These are phyloP conservation scores for Tichodroma muraria DNA, from an alignment of 2,113 vertebrate genomes.

Conservation along the genomic window DNA sequence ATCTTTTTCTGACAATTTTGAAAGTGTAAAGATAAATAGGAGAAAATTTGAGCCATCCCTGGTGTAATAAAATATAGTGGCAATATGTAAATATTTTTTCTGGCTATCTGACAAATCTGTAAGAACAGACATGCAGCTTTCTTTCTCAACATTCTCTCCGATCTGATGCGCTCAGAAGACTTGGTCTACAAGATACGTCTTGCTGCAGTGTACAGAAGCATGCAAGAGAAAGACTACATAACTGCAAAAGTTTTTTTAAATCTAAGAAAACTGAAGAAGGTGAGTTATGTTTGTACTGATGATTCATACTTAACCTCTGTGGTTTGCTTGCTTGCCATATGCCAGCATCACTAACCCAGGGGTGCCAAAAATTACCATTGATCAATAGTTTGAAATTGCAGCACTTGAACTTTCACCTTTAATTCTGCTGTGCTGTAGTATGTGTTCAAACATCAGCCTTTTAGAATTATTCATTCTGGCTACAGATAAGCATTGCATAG, in stretches of 20 bases:
- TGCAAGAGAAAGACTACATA: background rate
- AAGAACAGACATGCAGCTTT: background rate
- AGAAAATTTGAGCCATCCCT: background rate
- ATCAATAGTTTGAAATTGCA: constrained; percentile 68
- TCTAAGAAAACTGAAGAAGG: background rate
- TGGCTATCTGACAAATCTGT: fast-evolving
- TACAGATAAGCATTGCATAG: constrained; percentile 9
- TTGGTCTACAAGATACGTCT: background rate
- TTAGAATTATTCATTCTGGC: constrained; percentile 54
- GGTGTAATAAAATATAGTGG: background rate
- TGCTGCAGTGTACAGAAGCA: background rate
- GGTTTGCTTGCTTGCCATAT: constrained; percentile 40
- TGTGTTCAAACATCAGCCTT: constrained; percentile 41
- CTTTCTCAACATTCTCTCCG: background rate
- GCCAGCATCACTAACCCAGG: constrained; percentile 24
- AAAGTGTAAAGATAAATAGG: background rate
- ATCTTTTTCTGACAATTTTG: background rate
- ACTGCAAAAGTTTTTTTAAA: background rate
- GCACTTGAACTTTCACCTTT: constrained; percentile 60
- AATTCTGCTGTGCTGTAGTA: constrained; percentile 44
- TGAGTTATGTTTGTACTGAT: constrained; percentile 13
- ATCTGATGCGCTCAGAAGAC: background rate
- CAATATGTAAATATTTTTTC: background rate
- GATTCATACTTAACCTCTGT: constrained; percentile 49
- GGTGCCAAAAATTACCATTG: constrained; percentile 55